Conservation (phyloP, 1,140 invertebrate genomes). For the Nasonia vitripennis region DNA sequence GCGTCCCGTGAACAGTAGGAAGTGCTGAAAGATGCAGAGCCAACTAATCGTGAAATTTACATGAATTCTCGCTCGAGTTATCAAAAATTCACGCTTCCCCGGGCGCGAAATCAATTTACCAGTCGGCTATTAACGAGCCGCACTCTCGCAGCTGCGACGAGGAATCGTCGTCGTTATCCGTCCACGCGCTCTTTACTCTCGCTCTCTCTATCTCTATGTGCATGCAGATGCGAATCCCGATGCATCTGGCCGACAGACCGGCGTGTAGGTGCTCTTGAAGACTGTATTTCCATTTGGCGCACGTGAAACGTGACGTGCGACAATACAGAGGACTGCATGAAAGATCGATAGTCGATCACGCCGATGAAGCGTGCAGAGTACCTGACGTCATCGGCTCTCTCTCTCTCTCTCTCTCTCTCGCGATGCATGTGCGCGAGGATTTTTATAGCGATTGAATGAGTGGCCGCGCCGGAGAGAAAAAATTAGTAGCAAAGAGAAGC, state of each 20-base stretch:
- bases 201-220: too few species aligned
- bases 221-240: too few species aligned
- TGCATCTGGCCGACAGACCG: not conserved
- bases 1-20: too few species aligned
- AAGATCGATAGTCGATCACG: slow-evolving; percentile 46
- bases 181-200: too few species aligned
- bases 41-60: not conserved
- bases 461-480: too few species aligned
- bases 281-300: slow-evolving; percentile 34
- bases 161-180: not conserved
- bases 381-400: slow-evolving; percentile 27
- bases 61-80: not conserved
- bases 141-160: not conserved
- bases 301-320: slow-evolving; percentile 38
- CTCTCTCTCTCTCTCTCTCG: too few species aligned
- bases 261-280: not conserved
- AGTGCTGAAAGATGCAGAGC: not conserved
- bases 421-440: not conserved
- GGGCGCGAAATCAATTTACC: not conserved
- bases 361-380: slow-evolving; percentile 29
- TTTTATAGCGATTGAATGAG: not conserved
- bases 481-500: too few species aligned
- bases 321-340: not conserved
- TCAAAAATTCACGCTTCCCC: not conserved
- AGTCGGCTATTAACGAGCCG: not conserved